Base-by-base conservation (phyloP, 2,888 invertebrate genomes). In the Volucella bombylans region DNA sequence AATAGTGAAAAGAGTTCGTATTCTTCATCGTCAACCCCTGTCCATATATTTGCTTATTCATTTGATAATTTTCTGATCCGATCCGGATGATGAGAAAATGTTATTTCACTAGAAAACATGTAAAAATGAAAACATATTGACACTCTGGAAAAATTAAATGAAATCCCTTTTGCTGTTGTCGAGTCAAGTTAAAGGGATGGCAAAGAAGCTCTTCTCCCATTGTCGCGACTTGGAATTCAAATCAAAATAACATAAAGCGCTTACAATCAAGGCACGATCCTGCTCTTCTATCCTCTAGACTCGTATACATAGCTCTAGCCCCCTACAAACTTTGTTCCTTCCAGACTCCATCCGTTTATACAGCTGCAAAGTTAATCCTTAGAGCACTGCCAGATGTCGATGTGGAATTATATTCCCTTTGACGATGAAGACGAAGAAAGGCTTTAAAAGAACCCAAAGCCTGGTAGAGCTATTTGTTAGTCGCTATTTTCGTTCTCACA, bases 161-260 rank as follows among this genome's bases (percentile, higher is more conserved):
- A 82, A 82, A 72, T 71, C 77, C 65, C 59, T 54, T 65, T n/a
- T 15, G 52, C 23, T 39, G 2, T 61, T 23, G 41, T 61, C 50
- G 62, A 47, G 57, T 69, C 82, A 82, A 71, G 78, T 78, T 47
- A 82, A 82, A 82, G 62, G 6, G 31, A 31, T 6, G 31, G 31
- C 31, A 31, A 31, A 31, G 31, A 6, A 31, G 62, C 50, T 67
- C 47, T 41, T 47, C n/a, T 18, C 52, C 59, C 45, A 2, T 11
- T 14, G 10, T 14, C 54, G 74, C 76, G 64, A 72, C 45, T 74
- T 80, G 54, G 65, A 74, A 83, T 74, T 83, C 80, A 74, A 83
- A 80, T 80, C 80, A 74, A 83, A 80, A 83, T 54, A 61, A 83
- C 80, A 71, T 71, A 71, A 83, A 83, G 59, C 68, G 71, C 41